Percentiles rank a stretch among this genome's conserved stretches.
Conservation (phyloP, 2,797 vertebrate species). For the Liparis tanakae region DNA sequence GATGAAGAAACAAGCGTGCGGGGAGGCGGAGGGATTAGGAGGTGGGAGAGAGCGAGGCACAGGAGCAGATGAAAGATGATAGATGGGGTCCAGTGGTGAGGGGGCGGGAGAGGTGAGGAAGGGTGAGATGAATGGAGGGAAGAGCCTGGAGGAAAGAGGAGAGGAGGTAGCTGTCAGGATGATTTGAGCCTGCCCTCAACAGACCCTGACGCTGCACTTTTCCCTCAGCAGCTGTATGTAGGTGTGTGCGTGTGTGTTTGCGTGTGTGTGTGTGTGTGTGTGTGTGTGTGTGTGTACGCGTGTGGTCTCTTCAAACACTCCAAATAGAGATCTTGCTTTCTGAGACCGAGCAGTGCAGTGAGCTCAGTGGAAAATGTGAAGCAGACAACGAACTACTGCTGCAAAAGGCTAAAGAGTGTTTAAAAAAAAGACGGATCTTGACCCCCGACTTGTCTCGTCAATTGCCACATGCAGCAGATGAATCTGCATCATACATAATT, state of each 20-base stretch:
- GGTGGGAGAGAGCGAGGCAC: conserved; percentile 39
- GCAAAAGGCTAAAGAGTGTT: conserved; percentile 11
- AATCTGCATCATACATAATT: conserved; percentile 3
- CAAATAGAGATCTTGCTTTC: conserved; percentile 66
- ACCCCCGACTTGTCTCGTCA: background rate
- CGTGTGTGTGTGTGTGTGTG: conserved; percentile 35
- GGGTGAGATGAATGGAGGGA: conserved; percentile 47
- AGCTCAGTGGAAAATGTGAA: conserved; percentile 51
- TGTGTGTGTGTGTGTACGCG: conserved; percentile 37
- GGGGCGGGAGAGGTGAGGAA: conserved; percentile 35
- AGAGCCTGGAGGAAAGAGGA: conserved; percentile 54
- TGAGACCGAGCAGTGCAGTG: conserved; percentile 53
- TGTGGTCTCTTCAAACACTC: conserved; percentile 58
- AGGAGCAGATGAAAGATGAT: conserved; percentile 67
- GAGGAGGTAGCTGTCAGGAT: conserved; percentile 74
- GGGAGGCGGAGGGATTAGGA: conserved; percentile 11
- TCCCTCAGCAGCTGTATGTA: conserved; percentile 49
- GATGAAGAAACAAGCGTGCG: conserved; percentile 21
- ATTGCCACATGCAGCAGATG: conserved; percentile 1
- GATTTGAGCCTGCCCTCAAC: conserved; percentile 77
- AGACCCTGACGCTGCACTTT: conserved; percentile 81
- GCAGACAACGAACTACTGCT: conserved; percentile 28
- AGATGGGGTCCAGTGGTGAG: conserved; percentile 51
- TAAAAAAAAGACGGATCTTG: background rate
- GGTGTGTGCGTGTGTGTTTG: conserved; percentile 41